Percentiles rank a stretch among this genome's conserved stretches.
Evolutionary conservation across 2,797 vertebrate genomes (phyloP).

Genomic region (Enteromius anoplus): DNA sequence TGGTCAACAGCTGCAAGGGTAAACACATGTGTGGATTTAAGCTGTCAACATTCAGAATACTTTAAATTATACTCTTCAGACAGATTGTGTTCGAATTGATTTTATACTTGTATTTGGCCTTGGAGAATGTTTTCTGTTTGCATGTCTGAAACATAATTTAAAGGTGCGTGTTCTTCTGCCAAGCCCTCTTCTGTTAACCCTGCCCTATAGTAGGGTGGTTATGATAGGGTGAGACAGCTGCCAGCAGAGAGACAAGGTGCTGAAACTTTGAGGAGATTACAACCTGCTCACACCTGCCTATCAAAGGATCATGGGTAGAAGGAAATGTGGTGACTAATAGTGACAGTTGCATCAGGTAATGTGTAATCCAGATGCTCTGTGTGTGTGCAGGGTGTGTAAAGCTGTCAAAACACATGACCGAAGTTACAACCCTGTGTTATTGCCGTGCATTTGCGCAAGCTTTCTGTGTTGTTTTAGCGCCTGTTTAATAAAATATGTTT

Average conservation of each 20-base stretch:
- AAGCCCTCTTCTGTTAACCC: conserved; percentile 4
- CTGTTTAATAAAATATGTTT: background rate
- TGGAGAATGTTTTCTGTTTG: background rate
- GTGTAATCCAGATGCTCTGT: conserved; percentile 20
- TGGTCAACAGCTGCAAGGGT: conserved; percentile 86
- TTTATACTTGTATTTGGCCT: conserved; percentile 1
- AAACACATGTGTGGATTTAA: conserved; percentile 17
- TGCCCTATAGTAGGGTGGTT: background rate
- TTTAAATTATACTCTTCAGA: background rate
- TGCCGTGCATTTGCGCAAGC: background rate
- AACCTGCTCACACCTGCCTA: conserved; percentile 17
- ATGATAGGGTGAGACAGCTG: background rate
- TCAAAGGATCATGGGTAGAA: conserved; percentile 6
- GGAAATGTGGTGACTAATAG: conserved; percentile 16
- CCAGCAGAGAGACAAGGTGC: conserved; percentile 24
- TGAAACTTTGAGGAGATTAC: background rate
- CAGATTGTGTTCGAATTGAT: background rate
- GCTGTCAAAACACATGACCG: background rate
- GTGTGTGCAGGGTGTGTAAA: conserved; percentile 2
- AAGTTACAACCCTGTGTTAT: background rate
- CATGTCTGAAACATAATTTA: conserved; percentile 18
- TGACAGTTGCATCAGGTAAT: conserved; percentile 29
- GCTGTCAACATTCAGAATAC: conserved; percentile 3
- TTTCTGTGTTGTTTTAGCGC: background rate
- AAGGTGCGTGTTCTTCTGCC: background rate